These are phyloP conservation scores for Lepidothrix coronata DNA, from an alignment of 2,113 vertebrate species.

Conservation along the genomic window DNA sequence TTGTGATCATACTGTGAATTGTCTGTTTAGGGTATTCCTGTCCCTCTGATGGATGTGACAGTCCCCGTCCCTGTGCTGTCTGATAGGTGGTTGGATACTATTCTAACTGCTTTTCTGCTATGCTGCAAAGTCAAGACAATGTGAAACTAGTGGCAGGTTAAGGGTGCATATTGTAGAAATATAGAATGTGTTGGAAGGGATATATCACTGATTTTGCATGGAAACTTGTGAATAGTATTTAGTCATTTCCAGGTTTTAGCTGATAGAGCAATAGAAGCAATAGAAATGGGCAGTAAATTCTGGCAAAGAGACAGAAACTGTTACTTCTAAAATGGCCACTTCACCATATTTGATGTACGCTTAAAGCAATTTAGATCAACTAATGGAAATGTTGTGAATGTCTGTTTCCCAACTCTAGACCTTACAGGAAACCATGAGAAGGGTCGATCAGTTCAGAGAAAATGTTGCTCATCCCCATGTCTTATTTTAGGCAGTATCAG, in stretches of 20 bases:
- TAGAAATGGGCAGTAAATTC: not conserved
- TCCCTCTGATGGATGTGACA: not conserved
- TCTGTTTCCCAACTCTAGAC: not conserved
- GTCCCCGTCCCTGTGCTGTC: not conserved
- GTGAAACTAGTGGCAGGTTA: not conserved
- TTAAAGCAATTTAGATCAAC: not conserved
- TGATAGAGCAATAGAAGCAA: not conserved
- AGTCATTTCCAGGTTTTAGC: not conserved
- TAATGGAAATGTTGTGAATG: not conserved
- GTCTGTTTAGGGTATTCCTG: not conserved
- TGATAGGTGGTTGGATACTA: not conserved
- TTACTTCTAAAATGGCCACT: not conserved
- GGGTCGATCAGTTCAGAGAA: not conserved
- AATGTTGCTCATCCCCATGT: not conserved
- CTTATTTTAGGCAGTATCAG: not conserved
- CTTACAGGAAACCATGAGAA: not conserved
- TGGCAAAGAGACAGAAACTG: not conserved
- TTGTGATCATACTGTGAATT: not conserved
- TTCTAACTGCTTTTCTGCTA: not conserved
- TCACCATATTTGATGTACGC: not conserved
- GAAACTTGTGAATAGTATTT: not conserved
- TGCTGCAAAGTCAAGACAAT: not conserved
- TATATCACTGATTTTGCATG: not conserved
- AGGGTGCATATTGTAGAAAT: not conserved
- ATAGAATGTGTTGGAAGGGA: not conserved